Conservation (phyloP, 1,140 invertebrate genomes). For the Metaphire vulgaris region DNA sequence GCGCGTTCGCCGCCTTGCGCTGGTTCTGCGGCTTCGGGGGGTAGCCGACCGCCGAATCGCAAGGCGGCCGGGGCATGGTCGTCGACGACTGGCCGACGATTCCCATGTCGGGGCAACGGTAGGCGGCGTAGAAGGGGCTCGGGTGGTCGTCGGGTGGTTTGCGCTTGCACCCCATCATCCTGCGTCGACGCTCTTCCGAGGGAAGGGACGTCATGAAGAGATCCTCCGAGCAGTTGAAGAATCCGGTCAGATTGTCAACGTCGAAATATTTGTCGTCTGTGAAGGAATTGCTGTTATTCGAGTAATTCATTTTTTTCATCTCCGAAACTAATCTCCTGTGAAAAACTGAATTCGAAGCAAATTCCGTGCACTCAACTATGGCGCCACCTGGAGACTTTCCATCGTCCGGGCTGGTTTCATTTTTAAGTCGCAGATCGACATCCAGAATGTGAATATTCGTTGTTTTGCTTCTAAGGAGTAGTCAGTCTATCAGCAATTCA, state of each 20-base stretch:
- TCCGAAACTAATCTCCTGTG: not conserved
- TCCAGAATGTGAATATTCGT: no score
- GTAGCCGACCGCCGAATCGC: not conserved
- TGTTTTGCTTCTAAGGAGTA: no score
- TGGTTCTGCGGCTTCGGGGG: not conserved
- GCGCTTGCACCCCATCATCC: not conserved
- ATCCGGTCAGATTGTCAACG: not conserved
- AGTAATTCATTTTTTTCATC: not conserved
- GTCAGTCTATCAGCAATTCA: no score
- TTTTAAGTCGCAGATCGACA: no score
- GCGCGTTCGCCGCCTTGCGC: slow-evolving; percentile 21
- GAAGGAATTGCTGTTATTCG: not conserved
- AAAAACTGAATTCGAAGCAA: not conserved
- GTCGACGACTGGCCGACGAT: not conserved
- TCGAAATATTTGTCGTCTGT: not conserved
- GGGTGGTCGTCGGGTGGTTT: not conserved
- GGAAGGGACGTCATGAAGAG: not conserved
- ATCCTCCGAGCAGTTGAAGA: not conserved
- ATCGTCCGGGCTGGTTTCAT: no score
- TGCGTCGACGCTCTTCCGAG: not conserved
- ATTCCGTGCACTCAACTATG: not conserved
- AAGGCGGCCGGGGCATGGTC: not conserved
- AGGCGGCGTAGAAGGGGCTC: not conserved
- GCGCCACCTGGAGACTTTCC: no score
- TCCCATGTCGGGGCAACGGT: no score